Conservation (phyloP, 2,797 vertebrate species). For the Sebastes vulpes region DNA sequence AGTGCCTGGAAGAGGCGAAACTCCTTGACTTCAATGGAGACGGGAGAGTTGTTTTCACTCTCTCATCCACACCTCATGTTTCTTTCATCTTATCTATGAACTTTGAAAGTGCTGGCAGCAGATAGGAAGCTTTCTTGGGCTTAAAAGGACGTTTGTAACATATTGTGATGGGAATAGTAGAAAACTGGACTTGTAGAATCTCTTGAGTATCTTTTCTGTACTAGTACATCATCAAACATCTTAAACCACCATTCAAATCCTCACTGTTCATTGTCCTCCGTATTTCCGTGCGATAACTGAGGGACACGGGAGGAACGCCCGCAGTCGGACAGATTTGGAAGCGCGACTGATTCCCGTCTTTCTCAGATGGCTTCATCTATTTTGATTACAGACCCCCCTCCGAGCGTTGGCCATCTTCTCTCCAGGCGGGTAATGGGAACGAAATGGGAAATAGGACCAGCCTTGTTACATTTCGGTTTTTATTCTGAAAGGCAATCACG, state of each 20-base stretch:
- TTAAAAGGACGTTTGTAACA: neutral
- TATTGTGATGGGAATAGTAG: neutral
- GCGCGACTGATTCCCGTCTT: slow-evolving; percentile 39
- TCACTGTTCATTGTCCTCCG: neutral
- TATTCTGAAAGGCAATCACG: slow-evolving; percentile 51
- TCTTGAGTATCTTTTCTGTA: neutral
- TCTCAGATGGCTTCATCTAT: slow-evolving; percentile 56
- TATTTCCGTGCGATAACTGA: neutral
- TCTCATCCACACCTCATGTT: slow-evolving; percentile 2
- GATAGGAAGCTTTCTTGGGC: neutral
- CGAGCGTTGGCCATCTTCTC: slow-evolving; percentile 46
- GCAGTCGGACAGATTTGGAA: slow-evolving; percentile 1
- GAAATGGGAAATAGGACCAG: slow-evolving; percentile 23
- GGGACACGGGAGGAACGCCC: neutral
- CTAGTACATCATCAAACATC: neutral
- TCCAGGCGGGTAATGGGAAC: slow-evolving; percentile 46
- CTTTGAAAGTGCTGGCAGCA: slow-evolving; percentile 10
- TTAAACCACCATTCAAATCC: neutral
- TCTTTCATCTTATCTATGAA: slow-evolving; percentile 48
- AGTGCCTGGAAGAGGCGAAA: slow-evolving; percentile 3
- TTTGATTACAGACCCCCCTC: slow-evolving; percentile 60
- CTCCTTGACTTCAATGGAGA: slow-evolving; percentile 24
- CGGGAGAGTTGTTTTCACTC: slow-evolving; percentile 7
- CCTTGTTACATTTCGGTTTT: slow-evolving; percentile 49
- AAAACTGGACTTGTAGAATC: neutral